Percentiles rank a stretch among this genome's conserved stretches.
These are phyloP conservation scores for crab-eating macaque (Macaca fascicularis) DNA, from an alignment of 2,113 vertebrate genomes.

Conservation along the genomic window DNA sequence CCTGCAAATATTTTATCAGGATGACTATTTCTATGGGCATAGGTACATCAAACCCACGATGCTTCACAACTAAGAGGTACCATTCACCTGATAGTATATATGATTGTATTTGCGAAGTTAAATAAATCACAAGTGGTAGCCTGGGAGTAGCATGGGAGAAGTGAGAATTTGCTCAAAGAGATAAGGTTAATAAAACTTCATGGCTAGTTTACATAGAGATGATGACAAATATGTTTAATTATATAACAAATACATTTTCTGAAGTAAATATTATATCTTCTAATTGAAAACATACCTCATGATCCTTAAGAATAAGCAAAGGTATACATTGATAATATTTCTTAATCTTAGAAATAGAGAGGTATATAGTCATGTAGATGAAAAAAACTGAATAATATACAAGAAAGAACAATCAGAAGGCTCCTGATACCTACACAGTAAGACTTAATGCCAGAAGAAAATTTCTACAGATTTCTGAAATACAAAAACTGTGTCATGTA, in stretches of 20 bases:
- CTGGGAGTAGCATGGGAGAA: not conserved
- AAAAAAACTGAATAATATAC: not conserved
- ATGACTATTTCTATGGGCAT: not conserved
- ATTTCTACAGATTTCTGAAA: not conserved
- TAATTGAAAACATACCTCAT: not conserved
- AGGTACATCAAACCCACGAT: not conserved
- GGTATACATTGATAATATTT: not conserved
- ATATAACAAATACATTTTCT: not conserved
- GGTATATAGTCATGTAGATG: not conserved
- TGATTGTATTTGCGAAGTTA: not conserved
- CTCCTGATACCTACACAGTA: not conserved
- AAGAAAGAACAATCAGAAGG: not conserved
- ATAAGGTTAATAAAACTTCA: not conserved
- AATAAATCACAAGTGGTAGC: not conserved
- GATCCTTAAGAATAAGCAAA: not conserved
- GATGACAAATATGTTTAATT: not conserved
- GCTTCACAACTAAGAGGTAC: not conserved
- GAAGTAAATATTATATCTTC: not conserved
- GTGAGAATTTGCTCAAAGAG: not conserved
- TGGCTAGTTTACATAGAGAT: not conserved
- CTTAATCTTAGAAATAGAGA: not conserved
- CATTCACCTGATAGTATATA: not conserved
- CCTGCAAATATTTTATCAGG: not conserved
- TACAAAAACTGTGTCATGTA: not conserved
- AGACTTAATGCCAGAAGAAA: not conserved